phyloP scores from a whole-genome alignment of 2,888 invertebrate genomes.

The Phaedon cochleariae region DNA sequence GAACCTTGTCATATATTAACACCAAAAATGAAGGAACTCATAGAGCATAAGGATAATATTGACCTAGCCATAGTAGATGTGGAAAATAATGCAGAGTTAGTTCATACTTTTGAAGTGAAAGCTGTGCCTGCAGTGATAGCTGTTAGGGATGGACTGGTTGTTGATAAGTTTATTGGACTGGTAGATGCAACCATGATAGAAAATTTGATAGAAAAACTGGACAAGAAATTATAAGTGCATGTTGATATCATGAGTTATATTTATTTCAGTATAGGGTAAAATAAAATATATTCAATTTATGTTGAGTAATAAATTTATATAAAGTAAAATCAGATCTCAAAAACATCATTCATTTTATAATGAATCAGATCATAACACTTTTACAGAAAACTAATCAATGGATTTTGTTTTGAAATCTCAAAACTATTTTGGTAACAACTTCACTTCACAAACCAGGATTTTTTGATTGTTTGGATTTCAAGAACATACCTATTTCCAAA shows the following conservation, averaged over 20 bases:
- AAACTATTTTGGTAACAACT: no score
- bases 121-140: conserved; percentile 86
- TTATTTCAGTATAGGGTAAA: neutral
- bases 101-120: conserved; percentile 83
- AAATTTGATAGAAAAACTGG: conserved; percentile 74
- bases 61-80: conserved; percentile 85
- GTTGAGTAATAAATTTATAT: no score
- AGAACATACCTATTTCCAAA: no score
- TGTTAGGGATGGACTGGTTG: conserved; percentile 81
- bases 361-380: no score
- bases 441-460: no score
- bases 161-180: conserved; percentile 89
- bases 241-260: conserved; percentile 8
- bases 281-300: neutral
- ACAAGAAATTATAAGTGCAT: conserved; percentile 47
- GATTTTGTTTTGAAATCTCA: no score
- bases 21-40: conserved; percentile 80
- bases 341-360: no score
- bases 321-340: no score
- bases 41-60: conserved; percentile 75
- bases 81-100: conserved; percentile 81
- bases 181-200: conserved; percentile 84
- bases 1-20: conserved; percentile 89
- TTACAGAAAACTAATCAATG: no score
- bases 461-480: no score